Conservation (phyloP, 2,113 vertebrate genomes). For the Illadopsis cleaveri region DNA sequence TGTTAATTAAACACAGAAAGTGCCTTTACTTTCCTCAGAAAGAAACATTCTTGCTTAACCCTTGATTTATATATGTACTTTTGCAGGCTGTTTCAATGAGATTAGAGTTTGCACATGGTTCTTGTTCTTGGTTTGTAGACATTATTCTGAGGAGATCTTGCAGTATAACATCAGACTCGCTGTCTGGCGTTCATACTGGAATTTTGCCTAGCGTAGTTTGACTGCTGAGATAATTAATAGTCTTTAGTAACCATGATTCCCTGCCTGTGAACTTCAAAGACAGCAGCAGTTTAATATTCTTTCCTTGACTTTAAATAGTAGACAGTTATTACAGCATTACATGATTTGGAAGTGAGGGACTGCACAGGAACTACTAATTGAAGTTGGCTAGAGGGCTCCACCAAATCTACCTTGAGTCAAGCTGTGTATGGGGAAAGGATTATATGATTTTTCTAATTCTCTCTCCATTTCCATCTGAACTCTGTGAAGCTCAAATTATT, state of each 20-base stretch:
- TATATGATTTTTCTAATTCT: neutral
- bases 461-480: neutral
- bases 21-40: constrained; percentile 15
- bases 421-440: neutral
- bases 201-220: neutral
- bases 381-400: neutral
- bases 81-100: neutral
- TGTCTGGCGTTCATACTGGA: neutral
- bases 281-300: constrained; percentile 24
- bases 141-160: neutral
- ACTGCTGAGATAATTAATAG: constrained; percentile 47
- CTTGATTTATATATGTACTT: constrained; percentile 8
- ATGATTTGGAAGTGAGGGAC: neutral
- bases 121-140: neutral
- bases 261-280: constrained; percentile 30
- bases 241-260: constrained; percentile 11
- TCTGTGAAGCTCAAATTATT: neutral
- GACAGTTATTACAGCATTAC: neutral
- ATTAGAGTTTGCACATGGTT: neutral
- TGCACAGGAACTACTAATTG: neutral
- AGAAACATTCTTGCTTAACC: neutral
- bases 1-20: constrained; percentile 14
- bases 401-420: neutral
- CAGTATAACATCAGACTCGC: neutral
- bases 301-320: constrained; percentile 14